A percentile compares a stretch with the other conserved stretches of the same genome.
Conservation (phyloP, 2,113 vertebrate species). For the Centropristis striata region DNA sequence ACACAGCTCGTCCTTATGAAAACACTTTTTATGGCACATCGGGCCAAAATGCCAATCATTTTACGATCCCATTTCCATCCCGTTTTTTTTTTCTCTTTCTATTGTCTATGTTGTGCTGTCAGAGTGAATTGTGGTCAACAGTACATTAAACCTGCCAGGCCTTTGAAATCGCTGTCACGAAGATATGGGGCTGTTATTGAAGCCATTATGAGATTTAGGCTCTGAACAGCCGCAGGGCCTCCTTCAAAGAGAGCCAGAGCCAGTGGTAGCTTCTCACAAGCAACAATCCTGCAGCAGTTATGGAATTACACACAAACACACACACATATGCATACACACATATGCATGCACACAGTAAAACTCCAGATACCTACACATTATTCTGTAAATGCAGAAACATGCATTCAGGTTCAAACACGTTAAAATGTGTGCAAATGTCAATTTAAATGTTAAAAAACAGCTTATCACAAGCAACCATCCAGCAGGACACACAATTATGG, state of each 20-base stretch:
- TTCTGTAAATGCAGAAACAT: constrained; percentile 7
- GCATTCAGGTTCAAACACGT: too few species aligned
- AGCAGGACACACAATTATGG: too few species aligned
- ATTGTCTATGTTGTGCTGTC: constrained; percentile 43
- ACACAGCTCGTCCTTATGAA: neutral
- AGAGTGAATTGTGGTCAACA: constrained; percentile 31
- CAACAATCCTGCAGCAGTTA: constrained; percentile 12
- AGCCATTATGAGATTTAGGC: constrained; percentile 70
- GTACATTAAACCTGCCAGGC: constrained; percentile 56
- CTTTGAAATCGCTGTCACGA: constrained; percentile 64
- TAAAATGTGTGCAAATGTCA: too few species aligned
- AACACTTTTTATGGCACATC: neutral
- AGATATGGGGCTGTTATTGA: constrained; percentile 59
- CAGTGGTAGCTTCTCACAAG: constrained; percentile 32
- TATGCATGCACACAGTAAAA: constrained; percentile 5
- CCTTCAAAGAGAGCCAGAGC: constrained; percentile 48
- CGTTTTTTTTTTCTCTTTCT: neutral
- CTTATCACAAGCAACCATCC: too few species aligned
- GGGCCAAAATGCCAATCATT: neutral
- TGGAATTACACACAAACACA: neutral
- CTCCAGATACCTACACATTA: neutral
- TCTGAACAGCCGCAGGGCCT: constrained; percentile 46
- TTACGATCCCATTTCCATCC: neutral
- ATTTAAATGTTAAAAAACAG: too few species aligned
- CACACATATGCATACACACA: neutral